Evolutionary conservation across 2,888 invertebrate genomes (phyloP).

Genomic region (Sycophila texana): DNA sequence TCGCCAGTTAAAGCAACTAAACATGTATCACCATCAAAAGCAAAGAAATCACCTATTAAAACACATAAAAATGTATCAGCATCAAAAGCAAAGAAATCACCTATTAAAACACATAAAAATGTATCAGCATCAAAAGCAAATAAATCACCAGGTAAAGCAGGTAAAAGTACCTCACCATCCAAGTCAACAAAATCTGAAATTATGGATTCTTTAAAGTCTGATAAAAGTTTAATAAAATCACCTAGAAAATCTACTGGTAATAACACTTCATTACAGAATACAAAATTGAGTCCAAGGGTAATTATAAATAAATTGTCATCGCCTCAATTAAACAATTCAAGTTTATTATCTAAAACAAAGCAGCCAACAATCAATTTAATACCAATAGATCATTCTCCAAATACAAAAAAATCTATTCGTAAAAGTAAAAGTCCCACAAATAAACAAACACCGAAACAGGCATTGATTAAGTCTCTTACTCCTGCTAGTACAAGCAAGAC

Average conservation of each 20-base stretch:
- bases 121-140: constrained; percentile 7
- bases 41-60: constrained; percentile 25
- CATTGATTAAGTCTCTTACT: neutral
- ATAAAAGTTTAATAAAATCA: constrained; percentile 6
- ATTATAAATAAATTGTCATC: constrained; percentile 41
- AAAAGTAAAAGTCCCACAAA: neutral
- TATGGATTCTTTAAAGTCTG: neutral
- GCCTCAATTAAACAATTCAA: constrained; percentile 50
- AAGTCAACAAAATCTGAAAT: constrained; percentile 2
- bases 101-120: neutral
- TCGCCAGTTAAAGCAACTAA: constrained; percentile 12
- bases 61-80: neutral
- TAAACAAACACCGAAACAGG: constrained; percentile 4
- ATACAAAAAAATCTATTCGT: neutral
- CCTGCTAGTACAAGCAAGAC: constrained; percentile 12
- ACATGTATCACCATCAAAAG: constrained; percentile 16
- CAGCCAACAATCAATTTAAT: constrained; percentile 52
- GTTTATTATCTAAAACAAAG: constrained; percentile 51
- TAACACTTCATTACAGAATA: constrained; percentile 2
- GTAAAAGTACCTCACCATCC: neutral
- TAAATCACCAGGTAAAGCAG: constrained; percentile 18
- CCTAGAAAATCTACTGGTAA: constrained; percentile 12
- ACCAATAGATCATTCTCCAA: constrained; percentile 31
- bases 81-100: constrained; percentile 5
- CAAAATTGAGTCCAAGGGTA: constrained; percentile 49